phyloP scores from a whole-genome alignment of 2,797 vertebrate species.

The Tiaroga cobitis region DNA sequence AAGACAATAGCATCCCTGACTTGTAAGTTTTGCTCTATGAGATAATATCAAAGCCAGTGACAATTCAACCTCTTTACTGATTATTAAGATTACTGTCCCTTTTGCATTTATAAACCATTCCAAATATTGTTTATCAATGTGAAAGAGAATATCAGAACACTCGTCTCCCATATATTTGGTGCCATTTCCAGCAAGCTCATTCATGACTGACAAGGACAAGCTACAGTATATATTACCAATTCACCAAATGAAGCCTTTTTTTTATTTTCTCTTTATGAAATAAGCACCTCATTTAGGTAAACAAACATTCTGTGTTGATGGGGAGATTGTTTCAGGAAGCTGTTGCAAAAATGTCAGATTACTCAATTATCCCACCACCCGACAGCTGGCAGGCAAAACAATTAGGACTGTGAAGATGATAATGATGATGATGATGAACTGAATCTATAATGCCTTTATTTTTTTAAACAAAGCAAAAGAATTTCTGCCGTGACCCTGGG shows the following conservation, averaged over 20 bases:
- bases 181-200: conserved; percentile 37
- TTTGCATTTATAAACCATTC: not conserved
- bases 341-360: conserved; percentile 79
- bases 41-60: not conserved
- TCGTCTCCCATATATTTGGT: conserved; percentile 22
- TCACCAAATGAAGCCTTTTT: conserved; percentile 69
- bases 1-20: not conserved
- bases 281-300: conserved; percentile 67
- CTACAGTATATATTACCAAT: conserved; percentile 59
- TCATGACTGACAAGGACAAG: conserved; percentile 58
- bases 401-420: conserved; percentile 81
- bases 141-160: conserved; percentile 12
- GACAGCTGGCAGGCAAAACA: conserved; percentile 83
- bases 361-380: conserved; percentile 79
- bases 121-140: conserved; percentile 7
- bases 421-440: conserved; percentile 83
- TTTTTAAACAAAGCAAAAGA: conserved; percentile 68
- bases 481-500: conserved; percentile 35
- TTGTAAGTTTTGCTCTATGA: not conserved
- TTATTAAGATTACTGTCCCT: not conserved
- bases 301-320: conserved; percentile 71
- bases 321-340: conserved; percentile 71
- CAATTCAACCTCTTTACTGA: not conserved
- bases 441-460: conserved; percentile 77
- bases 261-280: conserved; percentile 65